Evolutionary conservation across 2,888 invertebrate genomes (phyloP).

Genomic region (Priocnemis perturbator): DNA sequence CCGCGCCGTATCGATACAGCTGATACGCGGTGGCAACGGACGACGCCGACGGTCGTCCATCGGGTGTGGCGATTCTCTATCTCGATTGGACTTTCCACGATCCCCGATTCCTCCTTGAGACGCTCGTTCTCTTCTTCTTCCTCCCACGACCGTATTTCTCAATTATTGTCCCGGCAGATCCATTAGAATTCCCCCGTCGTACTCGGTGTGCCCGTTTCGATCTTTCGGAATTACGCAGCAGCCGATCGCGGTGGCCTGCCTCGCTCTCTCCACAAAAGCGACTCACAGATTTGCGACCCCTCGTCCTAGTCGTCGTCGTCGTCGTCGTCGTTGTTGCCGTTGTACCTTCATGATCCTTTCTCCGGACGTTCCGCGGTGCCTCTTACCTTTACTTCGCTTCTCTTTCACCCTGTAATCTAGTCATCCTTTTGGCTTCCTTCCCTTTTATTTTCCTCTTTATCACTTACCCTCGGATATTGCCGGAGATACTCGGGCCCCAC

Average conservation of each 20-base stretch:
- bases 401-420: slow-evolving; percentile 20
- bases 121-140: slow-evolving; percentile 19
- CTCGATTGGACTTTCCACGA: too few relatives aligned
- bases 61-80: too few relatives aligned
- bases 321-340: background rate
- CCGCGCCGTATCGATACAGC: too few relatives aligned
- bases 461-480: slow-evolving; percentile 14
- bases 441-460: slow-evolving; percentile 21
- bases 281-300: slow-evolving; percentile 10
- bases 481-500: slow-evolving; percentile 14
- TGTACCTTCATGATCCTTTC: background rate
- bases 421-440: slow-evolving; percentile 15
- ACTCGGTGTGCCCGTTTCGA: background rate
- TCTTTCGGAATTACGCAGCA: background rate
- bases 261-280: background rate
- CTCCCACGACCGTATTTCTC: slow-evolving; percentile 38
- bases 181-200: slow-evolving; percentile 29
- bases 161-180: slow-evolving; percentile 40
- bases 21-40: too few relatives aligned
- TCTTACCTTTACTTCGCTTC: background rate
- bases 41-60: too few relatives aligned
- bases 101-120: background rate
- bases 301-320: background rate
- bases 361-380: background rate
- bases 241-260: background rate